Conservation (phyloP, 1,140 invertebrate genomes). For the Drosophila tsacasi region DNA sequence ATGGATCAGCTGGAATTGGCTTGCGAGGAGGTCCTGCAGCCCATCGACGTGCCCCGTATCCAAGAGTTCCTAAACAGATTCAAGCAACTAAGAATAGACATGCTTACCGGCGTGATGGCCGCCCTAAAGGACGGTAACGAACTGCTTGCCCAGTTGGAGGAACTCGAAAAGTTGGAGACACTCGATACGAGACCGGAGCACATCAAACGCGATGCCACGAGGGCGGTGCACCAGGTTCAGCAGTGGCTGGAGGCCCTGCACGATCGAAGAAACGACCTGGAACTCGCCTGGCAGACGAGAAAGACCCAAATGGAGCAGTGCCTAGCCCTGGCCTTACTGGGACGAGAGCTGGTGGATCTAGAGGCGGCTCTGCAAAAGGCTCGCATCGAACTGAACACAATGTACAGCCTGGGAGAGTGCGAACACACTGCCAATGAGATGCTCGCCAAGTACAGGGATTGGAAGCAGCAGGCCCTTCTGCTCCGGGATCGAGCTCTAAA, state of each 20-base stretch:
- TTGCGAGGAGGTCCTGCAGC: slow-evolving; percentile 88
- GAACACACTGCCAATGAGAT: slow-evolving; percentile 89
- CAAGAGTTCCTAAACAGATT: slow-evolving; percentile 88
- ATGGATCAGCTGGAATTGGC: slow-evolving; percentile 90
- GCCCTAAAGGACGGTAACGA: slow-evolving; percentile 92
- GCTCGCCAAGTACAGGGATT: slow-evolving; percentile 89
- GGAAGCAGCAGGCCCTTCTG: slow-evolving; percentile 90
- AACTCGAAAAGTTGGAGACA: slow-evolving; percentile 89
- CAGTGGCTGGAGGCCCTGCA: slow-evolving; percentile 92
- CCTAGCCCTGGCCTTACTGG: slow-evolving; percentile 90
- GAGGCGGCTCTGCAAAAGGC: slow-evolving; percentile 87
- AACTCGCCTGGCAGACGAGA: slow-evolving; percentile 90
- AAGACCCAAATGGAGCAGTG: slow-evolving; percentile 92
- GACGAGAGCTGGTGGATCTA: slow-evolving; percentile 90
- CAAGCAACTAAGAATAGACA: slow-evolving; percentile 88
- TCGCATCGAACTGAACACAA: slow-evolving; percentile 60
- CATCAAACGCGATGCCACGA: slow-evolving; percentile 88
- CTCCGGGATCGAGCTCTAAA: slow-evolving; percentile 91
- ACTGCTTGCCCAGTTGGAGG: slow-evolving; percentile 89
- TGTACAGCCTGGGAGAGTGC: slow-evolving; percentile 88
- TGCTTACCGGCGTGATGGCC: slow-evolving; percentile 91
- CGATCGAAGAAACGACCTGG: slow-evolving; percentile 90
- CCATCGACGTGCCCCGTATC: slow-evolving; percentile 89
- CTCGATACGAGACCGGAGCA: slow-evolving; percentile 91
- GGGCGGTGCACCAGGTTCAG: slow-evolving; percentile 90